Evolutionary conservation across 2,113 vertebrate genomes (phyloP), one percentile per base, ranked within the genome.

Genomic region (Megatriorchis doriae): DNA sequence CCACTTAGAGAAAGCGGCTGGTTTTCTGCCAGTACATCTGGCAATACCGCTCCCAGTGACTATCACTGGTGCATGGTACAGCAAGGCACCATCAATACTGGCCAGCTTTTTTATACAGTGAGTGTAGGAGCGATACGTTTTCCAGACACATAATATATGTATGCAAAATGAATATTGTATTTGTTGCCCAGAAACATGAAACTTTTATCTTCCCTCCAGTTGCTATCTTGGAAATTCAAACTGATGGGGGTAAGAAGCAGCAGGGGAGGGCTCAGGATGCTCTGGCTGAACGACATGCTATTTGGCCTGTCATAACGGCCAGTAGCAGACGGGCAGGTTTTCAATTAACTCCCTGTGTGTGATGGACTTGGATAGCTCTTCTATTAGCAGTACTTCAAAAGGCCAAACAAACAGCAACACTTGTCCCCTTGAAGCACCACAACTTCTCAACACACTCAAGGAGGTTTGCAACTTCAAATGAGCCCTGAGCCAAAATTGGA

Each of bases 1-100:
- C 61, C 58, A 20, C 81, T 91, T 74, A 12, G 23, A 53, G 40
- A 50, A 62, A 42, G 53, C 1, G 17, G 53, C 8, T 93, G 96
- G 65, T 81, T 68, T 47, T 32, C 71, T 93, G 87, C 86, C 94
- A 94, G 71, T 53, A 27, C 89, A 70, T 77, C 93, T 97, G 93
- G 86, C 61, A 82, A 14, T 55, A 17, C 59, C 81, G 61, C 68
- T 94, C 87, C 67, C 82, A 32, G 68, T 25, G 59, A 80, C 90
- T 74, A n/a, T 52, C 73, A 73, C 81, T 48, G 38, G 45, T 5
- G 18, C 63, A 13, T 19, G 61, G 77, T 21, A 16, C 61, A 89
- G 79, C 5, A 4, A 93, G 43, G 31, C 75, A 85, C 84, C 40
- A 14, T 31, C 70, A 25, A 4, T 7, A 13, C 50, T 52, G 66